A percentile compares a stretch with the other conserved stretches of the same genome.
These are phyloP conservation scores for Hiodon alosoides DNA, from an alignment of 2,113 vertebrate genomes.

Conservation along the genomic window DNA sequence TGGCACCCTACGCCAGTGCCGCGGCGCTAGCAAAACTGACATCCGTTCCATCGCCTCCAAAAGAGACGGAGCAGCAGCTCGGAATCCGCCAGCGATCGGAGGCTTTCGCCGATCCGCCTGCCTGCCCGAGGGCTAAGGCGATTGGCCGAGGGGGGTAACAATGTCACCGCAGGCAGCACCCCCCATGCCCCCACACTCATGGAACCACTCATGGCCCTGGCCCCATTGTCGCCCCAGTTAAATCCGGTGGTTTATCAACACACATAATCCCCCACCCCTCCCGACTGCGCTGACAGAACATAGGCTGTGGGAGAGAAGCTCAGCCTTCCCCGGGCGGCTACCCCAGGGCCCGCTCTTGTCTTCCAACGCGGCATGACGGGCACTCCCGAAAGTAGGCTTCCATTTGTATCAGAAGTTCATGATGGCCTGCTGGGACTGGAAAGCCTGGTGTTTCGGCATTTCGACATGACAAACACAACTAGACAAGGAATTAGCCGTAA, in stretches of 20 bases:
- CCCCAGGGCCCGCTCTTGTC: background rate
- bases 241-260: background rate
- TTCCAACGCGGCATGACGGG: background rate
- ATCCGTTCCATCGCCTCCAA: too few relatives aligned
- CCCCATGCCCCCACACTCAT: too few relatives aligned
- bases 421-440: background rate
- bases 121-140: too few relatives aligned
- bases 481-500: background rate
- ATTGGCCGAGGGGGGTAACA: too few relatives aligned
- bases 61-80: too few relatives aligned
- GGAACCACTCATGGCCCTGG: too few relatives aligned
- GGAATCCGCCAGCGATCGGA: too few relatives aligned
- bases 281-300: conserved; percentile 1
- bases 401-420: background rate
- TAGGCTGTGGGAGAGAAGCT: background rate
- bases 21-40: too few relatives aligned
- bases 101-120: too few relatives aligned
- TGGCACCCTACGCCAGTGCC: too few relatives aligned
- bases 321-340: background rate
- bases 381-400: conserved; percentile 2
- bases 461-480: conserved; percentile 8
- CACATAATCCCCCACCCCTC: background rate
- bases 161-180: too few relatives aligned
- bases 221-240: too few relatives aligned
- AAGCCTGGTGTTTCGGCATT: background rate